Percentiles rank a stretch among this genome's conserved stretches.
These are phyloP conservation scores for Edolisoma coerulescens DNA, from an alignment of 2,113 vertebrate species.

Conservation along the genomic window DNA sequence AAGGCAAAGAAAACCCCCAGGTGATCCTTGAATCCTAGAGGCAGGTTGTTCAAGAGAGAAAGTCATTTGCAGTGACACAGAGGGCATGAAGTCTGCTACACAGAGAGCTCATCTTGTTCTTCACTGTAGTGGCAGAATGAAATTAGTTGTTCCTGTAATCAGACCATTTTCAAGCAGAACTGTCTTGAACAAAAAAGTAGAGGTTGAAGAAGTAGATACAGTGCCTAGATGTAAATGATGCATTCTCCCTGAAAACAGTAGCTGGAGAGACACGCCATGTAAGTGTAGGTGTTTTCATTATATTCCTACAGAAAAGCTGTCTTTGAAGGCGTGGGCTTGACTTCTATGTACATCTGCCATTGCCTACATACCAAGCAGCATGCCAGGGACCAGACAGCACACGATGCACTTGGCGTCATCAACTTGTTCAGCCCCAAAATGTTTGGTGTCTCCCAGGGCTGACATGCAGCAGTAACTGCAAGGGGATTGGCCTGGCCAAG, in stretches of 20 bases:
- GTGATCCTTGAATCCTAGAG: background rate
- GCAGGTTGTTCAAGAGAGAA: background rate
- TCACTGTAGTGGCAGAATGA: background rate
- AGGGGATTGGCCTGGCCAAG: background rate
- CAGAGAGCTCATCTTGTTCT: background rate
- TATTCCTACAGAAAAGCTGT: constrained; percentile 5
- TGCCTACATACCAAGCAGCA: background rate
- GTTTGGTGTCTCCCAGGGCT: background rate
- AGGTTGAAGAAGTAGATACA: background rate
- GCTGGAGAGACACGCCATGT: background rate
- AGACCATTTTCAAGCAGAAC: background rate
- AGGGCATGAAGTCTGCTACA: background rate
- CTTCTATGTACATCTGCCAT: background rate
- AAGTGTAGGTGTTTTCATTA: background rate
- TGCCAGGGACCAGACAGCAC: background rate
- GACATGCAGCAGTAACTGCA: background rate
- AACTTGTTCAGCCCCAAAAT: background rate
- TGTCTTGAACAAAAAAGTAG: background rate
- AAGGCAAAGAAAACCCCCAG: background rate
- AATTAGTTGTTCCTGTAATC: background rate
- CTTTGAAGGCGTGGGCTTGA: background rate
- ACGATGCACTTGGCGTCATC: background rate
- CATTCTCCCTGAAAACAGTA: background rate
- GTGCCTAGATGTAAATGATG: background rate
- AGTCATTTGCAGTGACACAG: background rate